Percentiles rank a stretch among this genome's conserved stretches.
phyloP scores from a whole-genome alignment of 2,113 vertebrate species.

The Istiophorus platypterus region DNA sequence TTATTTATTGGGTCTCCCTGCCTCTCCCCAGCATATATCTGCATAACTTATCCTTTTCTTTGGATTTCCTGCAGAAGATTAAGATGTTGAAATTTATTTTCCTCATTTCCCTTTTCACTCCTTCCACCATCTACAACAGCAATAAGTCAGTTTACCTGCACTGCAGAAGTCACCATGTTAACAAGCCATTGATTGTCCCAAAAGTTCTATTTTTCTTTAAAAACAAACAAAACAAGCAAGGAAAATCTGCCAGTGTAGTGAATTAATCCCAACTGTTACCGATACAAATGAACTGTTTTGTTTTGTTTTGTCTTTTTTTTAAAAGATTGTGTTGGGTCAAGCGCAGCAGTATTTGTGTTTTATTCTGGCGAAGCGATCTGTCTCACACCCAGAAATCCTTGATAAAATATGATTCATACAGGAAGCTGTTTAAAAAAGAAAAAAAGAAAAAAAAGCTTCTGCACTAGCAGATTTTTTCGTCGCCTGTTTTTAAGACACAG shows the following conservation, averaged over 20 bases:
- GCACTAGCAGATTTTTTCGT: not conserved
- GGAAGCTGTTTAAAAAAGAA: not conserved
- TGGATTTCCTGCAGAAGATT: not conserved
- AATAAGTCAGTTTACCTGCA: conserved; percentile 9
- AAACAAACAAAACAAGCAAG: no score
- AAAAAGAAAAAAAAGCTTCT: not conserved
- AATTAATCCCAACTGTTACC: not conserved
- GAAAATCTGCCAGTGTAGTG: not conserved
- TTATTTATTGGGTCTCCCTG: not conserved
- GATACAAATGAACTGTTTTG: not conserved
- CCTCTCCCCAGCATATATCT: not conserved
- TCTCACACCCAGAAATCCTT: not conserved
- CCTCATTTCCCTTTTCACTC: conserved; percentile 1
- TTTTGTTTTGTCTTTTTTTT: no score
- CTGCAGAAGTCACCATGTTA: not conserved
- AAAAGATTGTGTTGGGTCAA: not conserved
- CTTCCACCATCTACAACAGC: not conserved
- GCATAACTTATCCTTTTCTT: not conserved
- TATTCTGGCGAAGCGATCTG: not conserved
- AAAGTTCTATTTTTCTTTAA: not conserved
- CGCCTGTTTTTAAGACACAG: not conserved
- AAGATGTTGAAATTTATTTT: conserved; percentile 2
- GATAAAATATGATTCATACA: not conserved
- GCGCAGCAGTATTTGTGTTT: not conserved
- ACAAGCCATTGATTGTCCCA: not conserved